phyloP scores from a whole-genome alignment of 1,140 invertebrate genomes.

The Lepidurus packardi region DNA sequence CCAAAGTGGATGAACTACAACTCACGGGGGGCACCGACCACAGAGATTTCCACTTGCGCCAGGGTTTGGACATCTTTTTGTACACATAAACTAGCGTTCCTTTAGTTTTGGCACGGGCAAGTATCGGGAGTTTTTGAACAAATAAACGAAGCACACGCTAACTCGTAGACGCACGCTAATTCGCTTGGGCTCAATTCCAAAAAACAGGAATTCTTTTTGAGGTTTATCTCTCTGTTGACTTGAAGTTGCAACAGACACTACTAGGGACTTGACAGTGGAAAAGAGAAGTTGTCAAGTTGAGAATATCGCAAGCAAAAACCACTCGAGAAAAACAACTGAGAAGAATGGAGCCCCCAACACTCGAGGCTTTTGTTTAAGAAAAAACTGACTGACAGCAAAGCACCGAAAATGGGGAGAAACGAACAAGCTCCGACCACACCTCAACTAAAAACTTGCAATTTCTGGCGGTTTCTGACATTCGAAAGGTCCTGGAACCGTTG shows the following conservation, averaged over 20 bases:
- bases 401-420: not conserved
- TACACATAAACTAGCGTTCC: not conserved
- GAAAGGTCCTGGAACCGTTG: not conserved
- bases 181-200: not conserved
- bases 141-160: not conserved
- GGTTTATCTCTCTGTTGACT: not conserved
- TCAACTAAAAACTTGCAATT: not conserved
- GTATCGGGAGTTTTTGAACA: not conserved
- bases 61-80: constrained; percentile 28
- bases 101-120: not conserved
- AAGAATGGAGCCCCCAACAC: not conserved
- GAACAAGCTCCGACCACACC: not conserved
- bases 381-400: not conserved
- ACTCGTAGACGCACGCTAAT: not conserved
- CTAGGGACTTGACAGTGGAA: not conserved
- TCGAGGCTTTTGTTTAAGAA: not conserved
- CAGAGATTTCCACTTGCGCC: constrained; percentile 31
- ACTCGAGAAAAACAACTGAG: too few relatives aligned
- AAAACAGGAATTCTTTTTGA: not conserved
- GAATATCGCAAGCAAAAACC: too few relatives aligned
- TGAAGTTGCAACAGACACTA: not conserved
- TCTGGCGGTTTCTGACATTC: not conserved
- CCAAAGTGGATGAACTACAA: not conserved
- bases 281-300: not conserved
- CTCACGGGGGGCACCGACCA: constrained; percentile 29